Evolutionary conservation across 2,113 vertebrate species (phyloP), one percentile per base, ranked within the genome.

Genomic region (Oxyura jamaicensis): DNA sequence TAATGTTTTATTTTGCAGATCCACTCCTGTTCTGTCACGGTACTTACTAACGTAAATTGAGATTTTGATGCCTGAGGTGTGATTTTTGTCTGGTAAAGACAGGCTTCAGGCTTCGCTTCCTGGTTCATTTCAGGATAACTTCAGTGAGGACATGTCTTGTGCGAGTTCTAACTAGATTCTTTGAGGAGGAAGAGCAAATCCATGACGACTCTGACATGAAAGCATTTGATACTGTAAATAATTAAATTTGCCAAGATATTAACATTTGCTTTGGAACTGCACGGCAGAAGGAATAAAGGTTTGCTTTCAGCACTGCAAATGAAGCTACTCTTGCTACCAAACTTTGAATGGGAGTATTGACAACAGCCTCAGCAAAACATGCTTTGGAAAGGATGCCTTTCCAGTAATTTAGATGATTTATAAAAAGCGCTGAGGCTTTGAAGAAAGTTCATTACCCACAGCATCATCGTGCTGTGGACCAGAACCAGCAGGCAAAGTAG

Each of bases 221-320:
- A 65, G 39, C 35, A 56, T 89, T 76, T 26, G 11, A 26, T 89
- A 78, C 13, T 85, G 56, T 87, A 92, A 95, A 93, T 92, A 91
- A 86, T 93, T 90, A 92, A 63, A 71, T 92, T 95, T 89, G 71
- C 69, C 21, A 58, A 72, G 72, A 76, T 69, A 55, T 65, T 89
- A 94, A 82, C 0, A 52, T 88, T 89, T 87, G 31, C 29, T 84
- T 91, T 91, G 74, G 83, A 92, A 76, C n/a, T 52, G 19, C 20
- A 3, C 28, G 76, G 36, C 59, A 62, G 58, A n/a, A 76, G 35
- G 35, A 75, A 58, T 72, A 75, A 80, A 91, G 31, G 31, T 79
- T 94, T 91, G 15, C 81, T 92, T 95, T 96, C 82, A 88, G 71
- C 31, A 31, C 48, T 72, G 83, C 60, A 91, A 85, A 60, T 66